These are phyloP conservation scores for Falco novaeseelandiae DNA, from an alignment of 2,797 vertebrate species.

Conservation along the genomic window DNA sequence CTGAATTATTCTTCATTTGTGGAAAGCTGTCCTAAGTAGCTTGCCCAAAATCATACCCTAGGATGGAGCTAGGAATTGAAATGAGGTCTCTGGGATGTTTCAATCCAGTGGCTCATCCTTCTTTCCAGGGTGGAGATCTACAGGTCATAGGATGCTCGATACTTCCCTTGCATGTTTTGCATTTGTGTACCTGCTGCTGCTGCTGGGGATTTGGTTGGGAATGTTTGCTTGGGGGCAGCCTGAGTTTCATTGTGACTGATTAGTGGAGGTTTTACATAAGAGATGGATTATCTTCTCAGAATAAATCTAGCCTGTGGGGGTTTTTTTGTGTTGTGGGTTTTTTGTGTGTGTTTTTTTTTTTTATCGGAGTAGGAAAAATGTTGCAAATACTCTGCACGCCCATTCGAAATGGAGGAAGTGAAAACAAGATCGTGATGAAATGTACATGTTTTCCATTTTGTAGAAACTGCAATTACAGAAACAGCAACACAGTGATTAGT, in stretches of 20 bases:
- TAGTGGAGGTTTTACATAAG: constrained; percentile 51
- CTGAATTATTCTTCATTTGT: not conserved
- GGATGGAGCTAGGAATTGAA: not conserved
- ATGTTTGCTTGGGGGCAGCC: not conserved
- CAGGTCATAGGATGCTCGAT: not conserved
- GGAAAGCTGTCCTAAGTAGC: not conserved
- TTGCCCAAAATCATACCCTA: not conserved
- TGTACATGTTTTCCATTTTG: not conserved
- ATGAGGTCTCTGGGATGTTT: not conserved
- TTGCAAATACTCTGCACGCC: not conserved
- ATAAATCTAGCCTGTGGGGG: not conserved
- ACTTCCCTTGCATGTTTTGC: not conserved
- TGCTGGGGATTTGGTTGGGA: constrained; percentile 19
- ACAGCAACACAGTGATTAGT: not conserved
- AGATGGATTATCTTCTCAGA: constrained; percentile 43
- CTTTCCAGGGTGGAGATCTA: not conserved
- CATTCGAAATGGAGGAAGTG: not conserved
- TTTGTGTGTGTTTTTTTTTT: not conserved
- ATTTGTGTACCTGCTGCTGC: not conserved
- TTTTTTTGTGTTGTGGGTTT: not conserved
- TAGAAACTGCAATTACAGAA: not conserved
- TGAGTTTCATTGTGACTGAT: not conserved
- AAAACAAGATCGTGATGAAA: not conserved
- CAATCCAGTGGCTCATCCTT: not conserved
- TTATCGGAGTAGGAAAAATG: not conserved